Evolutionary conservation across 2,888 invertebrate species (phyloP).

Genomic region (Aquatica leii): DNA sequence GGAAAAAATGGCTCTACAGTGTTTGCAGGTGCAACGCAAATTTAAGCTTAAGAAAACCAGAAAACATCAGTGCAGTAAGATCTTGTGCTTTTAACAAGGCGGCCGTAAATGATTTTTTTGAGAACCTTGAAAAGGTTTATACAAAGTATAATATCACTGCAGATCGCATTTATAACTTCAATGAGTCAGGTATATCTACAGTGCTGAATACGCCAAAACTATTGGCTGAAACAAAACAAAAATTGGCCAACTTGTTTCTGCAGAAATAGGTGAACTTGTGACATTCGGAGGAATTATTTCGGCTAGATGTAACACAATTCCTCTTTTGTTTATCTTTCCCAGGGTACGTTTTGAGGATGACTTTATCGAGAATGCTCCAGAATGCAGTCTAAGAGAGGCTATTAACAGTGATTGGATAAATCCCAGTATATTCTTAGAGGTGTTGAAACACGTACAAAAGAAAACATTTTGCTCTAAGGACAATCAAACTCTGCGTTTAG

Average conservation of each 20-base stretch:
- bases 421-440: background rate
- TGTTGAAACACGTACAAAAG: background rate
- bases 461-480: background rate
- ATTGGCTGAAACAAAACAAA: constrained; percentile 33
- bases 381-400: no score
- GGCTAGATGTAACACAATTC: no score
- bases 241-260: no score
- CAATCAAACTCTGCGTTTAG: no score
- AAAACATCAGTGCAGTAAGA: constrained; percentile 45
- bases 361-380: no score
- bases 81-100: constrained; percentile 44
- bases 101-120: constrained; percentile 41
- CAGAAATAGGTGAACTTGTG: no score
- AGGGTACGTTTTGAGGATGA: no score
- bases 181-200: constrained; percentile 45
- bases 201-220: constrained; percentile 43
- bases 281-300: no score
- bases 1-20: constrained; percentile 40
- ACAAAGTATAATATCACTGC: constrained; percentile 29
- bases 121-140: constrained; percentile 36
- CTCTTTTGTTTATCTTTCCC: no score
- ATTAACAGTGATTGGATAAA: no score
- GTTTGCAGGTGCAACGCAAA: constrained; percentile 37
- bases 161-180: constrained; percentile 42
- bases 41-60: constrained; percentile 43